Percentiles rank a stretch among this genome's conserved stretches.
phyloP scores from a whole-genome alignment of 1,140 invertebrate species.

The Sycophila sp. region DNA sequence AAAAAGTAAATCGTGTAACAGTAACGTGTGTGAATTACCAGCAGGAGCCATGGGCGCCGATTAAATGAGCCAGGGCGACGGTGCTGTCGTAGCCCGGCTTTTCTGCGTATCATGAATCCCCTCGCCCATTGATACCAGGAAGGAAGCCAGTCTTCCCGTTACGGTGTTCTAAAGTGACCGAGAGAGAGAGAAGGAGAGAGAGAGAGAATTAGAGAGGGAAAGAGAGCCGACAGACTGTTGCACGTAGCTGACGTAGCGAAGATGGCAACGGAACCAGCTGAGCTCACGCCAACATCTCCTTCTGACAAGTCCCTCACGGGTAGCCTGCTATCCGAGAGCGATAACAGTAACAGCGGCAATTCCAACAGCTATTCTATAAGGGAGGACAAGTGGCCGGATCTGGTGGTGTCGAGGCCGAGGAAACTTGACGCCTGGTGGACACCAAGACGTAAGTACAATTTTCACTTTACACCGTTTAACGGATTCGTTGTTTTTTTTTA shows the following conservation, averaged over 20 bases:
- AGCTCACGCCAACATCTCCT: conserved; percentile 66
- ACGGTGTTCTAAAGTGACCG: too few species aligned
- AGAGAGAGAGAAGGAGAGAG: not conserved
- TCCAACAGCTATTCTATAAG: conserved; percentile 65
- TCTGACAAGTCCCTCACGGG: conserved; percentile 61
- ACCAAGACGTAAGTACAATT: conserved; percentile 63
- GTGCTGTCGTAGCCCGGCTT: too few species aligned
- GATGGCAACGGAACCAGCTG: conserved; percentile 67
- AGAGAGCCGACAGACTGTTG: conserved; percentile 10
- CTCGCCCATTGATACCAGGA: too few species aligned
- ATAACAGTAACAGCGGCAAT: conserved; percentile 63
- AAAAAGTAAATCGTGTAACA: too few species aligned
- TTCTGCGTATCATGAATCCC: too few species aligned
- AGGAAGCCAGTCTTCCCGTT: too few species aligned
- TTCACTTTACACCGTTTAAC: too few species aligned
- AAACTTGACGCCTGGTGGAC: conserved; percentile 63
- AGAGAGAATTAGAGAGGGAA: not conserved
- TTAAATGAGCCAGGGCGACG: too few species aligned
- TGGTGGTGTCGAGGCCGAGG: conserved; percentile 65
- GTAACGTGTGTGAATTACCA: too few species aligned
- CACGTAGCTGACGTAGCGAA: conserved; percentile 49
- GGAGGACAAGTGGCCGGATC: conserved; percentile 68
- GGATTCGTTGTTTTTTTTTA: too few species aligned
- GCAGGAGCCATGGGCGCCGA: too few species aligned
- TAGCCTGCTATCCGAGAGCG: conserved; percentile 61